phyloP scores from a whole-genome alignment of 2,888 invertebrate genomes.

The Gastracanthus pulcherrimus region DNA sequence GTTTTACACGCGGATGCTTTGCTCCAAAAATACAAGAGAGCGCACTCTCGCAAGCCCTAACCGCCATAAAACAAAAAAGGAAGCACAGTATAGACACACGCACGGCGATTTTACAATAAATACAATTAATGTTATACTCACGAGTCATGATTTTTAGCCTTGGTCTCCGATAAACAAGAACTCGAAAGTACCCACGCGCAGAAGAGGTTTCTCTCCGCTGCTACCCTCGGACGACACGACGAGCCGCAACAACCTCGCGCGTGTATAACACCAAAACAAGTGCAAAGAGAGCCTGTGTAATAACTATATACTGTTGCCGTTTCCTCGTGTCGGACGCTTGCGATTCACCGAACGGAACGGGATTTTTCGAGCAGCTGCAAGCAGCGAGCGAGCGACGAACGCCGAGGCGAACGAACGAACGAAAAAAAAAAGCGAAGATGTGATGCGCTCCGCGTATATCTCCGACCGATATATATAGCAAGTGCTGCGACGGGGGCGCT shows the following conservation, averaged over 20 bases:
- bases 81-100: background rate
- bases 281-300: background rate
- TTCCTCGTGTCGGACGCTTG: too few species aligned
- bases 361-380: background rate
- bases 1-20: too few species aligned
- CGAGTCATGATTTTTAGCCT: constrained; percentile 75
- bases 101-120: too few species aligned
- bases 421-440: background rate
- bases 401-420: background rate
- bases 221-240: background rate
- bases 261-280: background rate
- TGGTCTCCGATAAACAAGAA: constrained; percentile 75
- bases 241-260: background rate
- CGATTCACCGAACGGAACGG: too few species aligned
- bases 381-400: background rate
- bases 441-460: background rate
- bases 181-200: constrained; percentile 64
- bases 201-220: background rate
- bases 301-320: too few species aligned
- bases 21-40: background rate
- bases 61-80: background rate
- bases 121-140: too few species aligned
- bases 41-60: background rate
- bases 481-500: background rate
- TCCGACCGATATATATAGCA: background rate